A percentile compares a stretch with the other conserved stretches of the same genome.
Conservation (phyloP, 1,140 invertebrate genomes). For the Zophobas morio region DNA sequence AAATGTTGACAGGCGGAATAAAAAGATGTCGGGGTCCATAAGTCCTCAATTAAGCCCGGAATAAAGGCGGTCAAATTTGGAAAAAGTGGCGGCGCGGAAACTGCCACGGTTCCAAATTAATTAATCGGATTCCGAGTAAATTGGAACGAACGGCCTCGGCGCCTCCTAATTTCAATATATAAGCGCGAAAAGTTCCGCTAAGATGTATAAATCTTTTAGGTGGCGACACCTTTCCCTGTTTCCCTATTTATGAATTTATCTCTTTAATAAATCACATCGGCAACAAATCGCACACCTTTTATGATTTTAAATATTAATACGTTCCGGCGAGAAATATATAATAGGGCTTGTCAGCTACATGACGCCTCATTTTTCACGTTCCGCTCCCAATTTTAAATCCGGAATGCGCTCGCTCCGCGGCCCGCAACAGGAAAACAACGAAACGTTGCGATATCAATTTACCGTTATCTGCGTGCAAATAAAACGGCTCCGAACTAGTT, state of each 20-base stretch:
- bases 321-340: constrained; percentile 7
- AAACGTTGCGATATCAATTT: constrained; percentile 22
- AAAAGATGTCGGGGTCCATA: constrained; percentile 20
- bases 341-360: constrained; percentile 33
- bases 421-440: constrained; percentile 22
- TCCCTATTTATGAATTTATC: constrained; percentile 41
- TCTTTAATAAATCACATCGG: constrained; percentile 29
- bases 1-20: constrained; percentile 28
- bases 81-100: background rate
- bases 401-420: constrained; percentile 7
- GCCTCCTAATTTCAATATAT: constrained; percentile 40
- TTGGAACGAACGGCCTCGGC: constrained; percentile 37
- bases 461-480: background rate
- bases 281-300: constrained; percentile 41
- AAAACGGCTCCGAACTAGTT: no score
- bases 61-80: constrained; percentile 9
- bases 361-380: constrained; percentile 33
- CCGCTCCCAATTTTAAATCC: constrained; percentile 23
- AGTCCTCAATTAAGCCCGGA: constrained; percentile 26
- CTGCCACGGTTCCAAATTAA: constrained; percentile 34
- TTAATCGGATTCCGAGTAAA: constrained; percentile 36
- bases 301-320: constrained; percentile 37
- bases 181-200: constrained; percentile 35
- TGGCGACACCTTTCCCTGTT: constrained; percentile 35
- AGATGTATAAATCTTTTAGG: constrained; percentile 37